Evolutionary conservation across 2,888 invertebrate genomes (phyloP).

Genomic region (Tiliacea citrago): DNA sequence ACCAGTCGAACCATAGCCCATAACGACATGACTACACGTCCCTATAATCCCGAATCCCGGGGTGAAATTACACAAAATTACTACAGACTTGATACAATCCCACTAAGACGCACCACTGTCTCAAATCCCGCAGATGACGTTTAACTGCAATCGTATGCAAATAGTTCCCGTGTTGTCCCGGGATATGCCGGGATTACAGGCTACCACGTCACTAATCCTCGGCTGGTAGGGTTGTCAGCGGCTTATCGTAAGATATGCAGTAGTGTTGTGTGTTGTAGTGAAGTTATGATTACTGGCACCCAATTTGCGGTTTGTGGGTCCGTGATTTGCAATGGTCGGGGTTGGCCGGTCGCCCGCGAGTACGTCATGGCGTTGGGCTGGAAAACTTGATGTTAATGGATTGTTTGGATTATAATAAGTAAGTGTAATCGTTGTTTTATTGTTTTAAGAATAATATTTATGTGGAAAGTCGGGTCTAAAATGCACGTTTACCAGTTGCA

Average conservation of each 20-base stretch:
- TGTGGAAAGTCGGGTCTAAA: background rate
- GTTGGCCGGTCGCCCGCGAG: slow-evolving; percentile 60
- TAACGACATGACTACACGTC: slow-evolving; percentile 41
- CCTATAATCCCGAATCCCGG: slow-evolving; percentile 60
- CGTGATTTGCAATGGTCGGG: slow-evolving; percentile 59
- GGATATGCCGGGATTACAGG: slow-evolving; percentile 78
- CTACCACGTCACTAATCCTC: slow-evolving; percentile 82
- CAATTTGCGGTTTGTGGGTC: slow-evolving; percentile 66
- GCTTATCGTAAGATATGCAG: slow-evolving; percentile 83
- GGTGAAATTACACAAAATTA: slow-evolving; percentile 76
- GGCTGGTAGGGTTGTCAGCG: slow-evolving; percentile 79
- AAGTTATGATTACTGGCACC: slow-evolving; percentile 68
- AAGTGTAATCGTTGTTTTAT: background rate
- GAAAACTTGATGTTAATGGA: slow-evolving; percentile 46
- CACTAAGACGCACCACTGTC: slow-evolving; percentile 73
- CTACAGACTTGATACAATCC: slow-evolving; percentile 71
- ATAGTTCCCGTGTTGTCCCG: slow-evolving; percentile 77
- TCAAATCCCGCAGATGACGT: slow-evolving; percentile 86
- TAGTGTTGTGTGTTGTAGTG: slow-evolving; percentile 72
- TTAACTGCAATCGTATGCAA: slow-evolving; percentile 88
- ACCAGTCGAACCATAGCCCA: slow-evolving; percentile 43
- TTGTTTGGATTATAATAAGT: slow-evolving; percentile 18
- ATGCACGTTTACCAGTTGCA: background rate
- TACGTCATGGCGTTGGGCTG: slow-evolving; percentile 39
- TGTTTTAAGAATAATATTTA: background rate